Percentiles rank a stretch among this genome's conserved stretches.
phyloP scores from a whole-genome alignment of 2,797 vertebrate species.

The Protonibea diacanthus region DNA sequence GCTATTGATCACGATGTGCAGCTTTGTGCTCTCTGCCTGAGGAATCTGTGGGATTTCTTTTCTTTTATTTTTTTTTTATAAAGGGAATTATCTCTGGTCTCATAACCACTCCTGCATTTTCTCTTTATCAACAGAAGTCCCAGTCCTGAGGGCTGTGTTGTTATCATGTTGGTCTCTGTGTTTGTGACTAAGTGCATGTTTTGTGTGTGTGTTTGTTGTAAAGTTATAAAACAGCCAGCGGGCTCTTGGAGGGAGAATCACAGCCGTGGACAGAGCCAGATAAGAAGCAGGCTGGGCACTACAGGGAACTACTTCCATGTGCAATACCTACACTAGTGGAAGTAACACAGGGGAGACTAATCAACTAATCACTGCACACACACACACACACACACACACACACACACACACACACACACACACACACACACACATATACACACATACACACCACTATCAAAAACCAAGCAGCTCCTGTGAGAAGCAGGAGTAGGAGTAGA shows the following conservation, averaged over 20 bases:
- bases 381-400: conserved; percentile 34
- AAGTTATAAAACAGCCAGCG: conserved; percentile 27
- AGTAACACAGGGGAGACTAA: conserved; percentile 45
- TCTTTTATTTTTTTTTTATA: conserved; percentile 45
- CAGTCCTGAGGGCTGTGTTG: conserved; percentile 43
- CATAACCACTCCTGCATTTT: conserved; percentile 70
- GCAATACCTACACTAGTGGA: conserved; percentile 42
- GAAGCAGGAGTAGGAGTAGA: conserved; percentile 1
- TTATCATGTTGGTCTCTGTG: conserved; percentile 47
- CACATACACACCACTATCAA: conserved; percentile 26
- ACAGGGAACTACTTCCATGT: conserved; percentile 30
- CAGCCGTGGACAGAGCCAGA: conserved; percentile 44
- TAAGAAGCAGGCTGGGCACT: conserved; percentile 21
- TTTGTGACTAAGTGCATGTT: conserved; percentile 21
- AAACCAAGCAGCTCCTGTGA: conserved; percentile 12
- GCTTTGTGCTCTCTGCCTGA: conserved; percentile 49
- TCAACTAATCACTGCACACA: conserved; percentile 46
- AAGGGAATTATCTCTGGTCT: conserved; percentile 72
- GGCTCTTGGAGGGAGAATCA: conserved; percentile 43
- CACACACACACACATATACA: conserved; percentile 24
- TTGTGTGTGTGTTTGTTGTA: conserved; percentile 10
- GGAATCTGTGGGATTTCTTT: conserved; percentile 40
- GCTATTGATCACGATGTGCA: conserved; percentile 72
- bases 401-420: conserved; percentile 21
- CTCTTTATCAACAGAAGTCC: conserved; percentile 66